Conservation (phyloP, 1,140 invertebrate genomes). For the Drosophila albomicans region DNA sequence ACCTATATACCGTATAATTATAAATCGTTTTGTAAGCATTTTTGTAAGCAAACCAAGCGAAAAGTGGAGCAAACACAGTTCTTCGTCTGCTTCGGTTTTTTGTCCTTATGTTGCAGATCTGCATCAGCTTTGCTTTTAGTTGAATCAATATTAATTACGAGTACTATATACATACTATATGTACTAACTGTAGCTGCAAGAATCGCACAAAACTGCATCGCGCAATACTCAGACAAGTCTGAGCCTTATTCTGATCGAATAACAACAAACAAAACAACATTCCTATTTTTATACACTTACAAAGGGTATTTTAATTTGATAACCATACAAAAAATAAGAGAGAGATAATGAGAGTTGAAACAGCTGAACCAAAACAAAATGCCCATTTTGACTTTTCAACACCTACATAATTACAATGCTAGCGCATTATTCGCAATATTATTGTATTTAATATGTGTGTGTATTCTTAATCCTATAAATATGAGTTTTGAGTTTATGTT, state of each 20-base stretch:
- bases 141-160: slow-evolving; percentile 37
- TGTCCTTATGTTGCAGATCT: neutral
- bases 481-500: slow-evolving; percentile 23
- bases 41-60: no score
- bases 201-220: slow-evolving; percentile 33
- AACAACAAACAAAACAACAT: slow-evolving; percentile 45
- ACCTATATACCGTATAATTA: slow-evolving; percentile 26
- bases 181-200: slow-evolving; percentile 24
- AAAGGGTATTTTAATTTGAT: slow-evolving; percentile 21
- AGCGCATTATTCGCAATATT: slow-evolving; percentile 6
- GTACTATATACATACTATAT: slow-evolving; percentile 25
- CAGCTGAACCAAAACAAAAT: neutral
- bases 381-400: neutral
- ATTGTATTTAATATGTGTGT: slow-evolving; percentile 21
- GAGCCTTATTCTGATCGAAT: slow-evolving; percentile 25
- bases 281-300: slow-evolving; percentile 68
- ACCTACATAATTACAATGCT: neutral
- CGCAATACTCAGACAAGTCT: slow-evolving; percentile 33
- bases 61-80: neutral
- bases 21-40: slow-evolving; percentile 71
- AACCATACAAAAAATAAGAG: neutral
- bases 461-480: slow-evolving; percentile 1
- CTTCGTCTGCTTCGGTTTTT: slow-evolving; percentile 15
- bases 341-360: neutral
- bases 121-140: slow-evolving; percentile 43